phyloP scores from a whole-genome alignment of 2,888 invertebrate genomes.

The Acrocyrtus sp. region DNA sequence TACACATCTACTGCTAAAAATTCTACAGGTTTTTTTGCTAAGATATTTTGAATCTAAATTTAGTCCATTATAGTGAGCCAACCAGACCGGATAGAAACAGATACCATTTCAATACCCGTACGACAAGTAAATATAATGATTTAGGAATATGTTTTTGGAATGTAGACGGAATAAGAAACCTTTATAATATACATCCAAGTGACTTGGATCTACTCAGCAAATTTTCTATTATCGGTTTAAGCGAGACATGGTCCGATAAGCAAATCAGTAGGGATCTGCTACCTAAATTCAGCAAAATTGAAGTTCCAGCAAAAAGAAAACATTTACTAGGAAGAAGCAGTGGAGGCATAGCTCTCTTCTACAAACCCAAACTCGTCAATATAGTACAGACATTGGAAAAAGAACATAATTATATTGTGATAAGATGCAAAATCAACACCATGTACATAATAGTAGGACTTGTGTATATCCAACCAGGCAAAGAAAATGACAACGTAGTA shows the following conservation, averaged over 20 bases:
- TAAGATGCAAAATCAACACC: not conserved
- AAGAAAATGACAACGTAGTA: not conserved
- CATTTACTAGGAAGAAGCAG: not conserved
- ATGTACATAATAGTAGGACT: not conserved
- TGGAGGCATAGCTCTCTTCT: not conserved
- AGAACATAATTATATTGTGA: not conserved
- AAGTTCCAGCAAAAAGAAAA: not conserved
- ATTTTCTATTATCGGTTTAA: not conserved
- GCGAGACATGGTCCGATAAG: not conserved
- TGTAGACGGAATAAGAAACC: not conserved
- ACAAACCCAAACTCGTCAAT: not conserved
- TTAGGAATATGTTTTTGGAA: not conserved
- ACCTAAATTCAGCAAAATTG: not conserved
- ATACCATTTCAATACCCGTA: too few species aligned
- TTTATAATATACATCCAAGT: not conserved
- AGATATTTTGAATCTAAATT: too few species aligned
- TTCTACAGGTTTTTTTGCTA: too few species aligned
- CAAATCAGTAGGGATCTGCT: not conserved
- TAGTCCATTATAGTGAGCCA: too few species aligned
- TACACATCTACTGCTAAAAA: too few species aligned
- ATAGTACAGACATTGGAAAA: not conserved
- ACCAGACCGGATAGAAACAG: too few species aligned
- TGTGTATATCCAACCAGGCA: not conserved
- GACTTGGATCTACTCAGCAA: not conserved
- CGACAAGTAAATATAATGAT: too few species aligned